Evolutionary conservation across 2,888 invertebrate species (phyloP), one percentile per base, ranked within the genome.

Genomic region (Aspidapion aeneum): DNA sequence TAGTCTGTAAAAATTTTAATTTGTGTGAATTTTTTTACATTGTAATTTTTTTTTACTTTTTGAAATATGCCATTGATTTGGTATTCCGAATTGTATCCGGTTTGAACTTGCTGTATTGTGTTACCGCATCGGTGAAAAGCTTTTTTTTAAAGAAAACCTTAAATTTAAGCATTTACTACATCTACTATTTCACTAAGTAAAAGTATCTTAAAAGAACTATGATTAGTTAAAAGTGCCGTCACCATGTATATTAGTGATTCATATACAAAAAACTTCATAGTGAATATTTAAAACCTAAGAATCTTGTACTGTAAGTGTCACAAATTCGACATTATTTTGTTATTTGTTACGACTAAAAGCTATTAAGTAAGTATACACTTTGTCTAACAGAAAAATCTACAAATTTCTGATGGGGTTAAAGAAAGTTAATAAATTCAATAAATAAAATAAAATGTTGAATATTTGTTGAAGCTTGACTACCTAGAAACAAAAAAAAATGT

Each of bases 51-150:
- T n/a, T n/a, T n/a, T n/a, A n/a, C n/a, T 69, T 73, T 76, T 74
- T 73, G 71, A 75, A 77, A 77, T 78, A 78, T 78, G 78, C 78
- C 78, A 78, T 74, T 73, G n/a, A 72, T 69, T 58, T 22, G 63
- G 59, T 57, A 21, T 56, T 55, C 61, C 64, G 62, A 62, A 61
- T 54, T 64, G 73, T 66, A 68, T 69, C 35, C 66, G 69, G 77
- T 77, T 78, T 79, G 77, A 78, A 78, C 76, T 74, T 76, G 12
- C 35, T 35, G 74, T 78, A 69, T 68, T 74, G 74, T 78, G 79
- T 79, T 76, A 79, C 77, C 79, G 75, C 78, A 78, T 74, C 76
- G 76, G 78, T 78, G 80, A 79, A 79, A 78, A 79, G 77, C 74
- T 64, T 57, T 62, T n/a, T n/a, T n/a, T n/a, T n/a, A n/a, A n/a